Evolutionary conservation across 2,113 vertebrate species (phyloP).

Genomic region (Meriones unguiculatus): DNA sequence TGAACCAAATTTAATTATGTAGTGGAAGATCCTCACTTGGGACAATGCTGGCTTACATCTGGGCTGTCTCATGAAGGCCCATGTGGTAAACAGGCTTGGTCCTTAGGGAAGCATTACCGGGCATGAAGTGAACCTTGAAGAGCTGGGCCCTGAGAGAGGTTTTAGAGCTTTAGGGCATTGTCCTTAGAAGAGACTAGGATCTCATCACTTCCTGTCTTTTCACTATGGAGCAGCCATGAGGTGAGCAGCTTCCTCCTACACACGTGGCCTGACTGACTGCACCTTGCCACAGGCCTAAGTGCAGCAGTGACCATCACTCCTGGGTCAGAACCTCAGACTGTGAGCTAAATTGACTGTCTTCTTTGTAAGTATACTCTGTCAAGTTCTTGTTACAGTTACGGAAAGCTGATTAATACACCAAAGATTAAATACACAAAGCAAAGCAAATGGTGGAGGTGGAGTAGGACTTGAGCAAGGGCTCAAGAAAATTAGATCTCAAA

Average conservation of each 20-base stretch:
- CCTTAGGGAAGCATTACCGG: too few species aligned
- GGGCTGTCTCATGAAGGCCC: too few species aligned
- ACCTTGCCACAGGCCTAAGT: neutral
- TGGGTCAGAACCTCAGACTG: neutral
- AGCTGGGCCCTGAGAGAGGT: neutral
- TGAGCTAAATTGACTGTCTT: neutral
- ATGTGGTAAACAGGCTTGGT: neutral
- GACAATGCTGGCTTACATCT: neutral
- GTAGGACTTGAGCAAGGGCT: neutral
- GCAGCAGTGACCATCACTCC: too few species aligned
- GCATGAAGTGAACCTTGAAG: neutral
- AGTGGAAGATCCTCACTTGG: neutral
- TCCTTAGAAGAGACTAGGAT: neutral
- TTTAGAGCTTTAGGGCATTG: neutral
- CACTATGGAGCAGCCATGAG: neutral
- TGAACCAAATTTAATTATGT: neutral
- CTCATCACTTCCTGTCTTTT: neutral
- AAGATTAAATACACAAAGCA: neutral
- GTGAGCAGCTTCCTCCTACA: neutral
- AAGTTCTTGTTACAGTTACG: neutral
- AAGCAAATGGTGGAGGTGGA: accelerated
- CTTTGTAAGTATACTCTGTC: neutral
- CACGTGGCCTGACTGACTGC: neutral
- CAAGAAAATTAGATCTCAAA: neutral
- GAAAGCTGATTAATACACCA: neutral